Evolutionary conservation across 2,113 vertebrate species (phyloP).

Genomic region (Leucosticte australis): DNA sequence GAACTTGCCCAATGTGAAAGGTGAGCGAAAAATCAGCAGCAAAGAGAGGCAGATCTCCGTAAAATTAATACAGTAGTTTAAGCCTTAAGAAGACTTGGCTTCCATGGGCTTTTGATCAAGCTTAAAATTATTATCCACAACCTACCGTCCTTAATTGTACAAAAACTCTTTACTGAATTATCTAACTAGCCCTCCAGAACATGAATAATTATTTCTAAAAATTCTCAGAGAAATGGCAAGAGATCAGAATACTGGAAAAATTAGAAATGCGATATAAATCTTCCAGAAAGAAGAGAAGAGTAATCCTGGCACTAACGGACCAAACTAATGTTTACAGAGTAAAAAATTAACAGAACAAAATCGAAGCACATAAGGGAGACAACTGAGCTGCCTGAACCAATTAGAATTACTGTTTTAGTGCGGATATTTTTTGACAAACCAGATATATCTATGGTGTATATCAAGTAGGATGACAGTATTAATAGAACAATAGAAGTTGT

Average conservation of each 20-base stretch:
- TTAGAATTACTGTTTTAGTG: slow-evolving; percentile 11
- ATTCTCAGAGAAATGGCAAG: background rate
- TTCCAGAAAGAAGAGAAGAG: background rate
- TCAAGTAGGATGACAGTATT: slow-evolving; percentile 21
- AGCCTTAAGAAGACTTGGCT: slow-evolving; percentile 47
- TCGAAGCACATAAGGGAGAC: slow-evolving; percentile 13
- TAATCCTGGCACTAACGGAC: background rate
- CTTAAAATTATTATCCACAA: slow-evolving; percentile 57
- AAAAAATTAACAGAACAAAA: slow-evolving; percentile 46
- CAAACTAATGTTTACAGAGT: slow-evolving; percentile 21
- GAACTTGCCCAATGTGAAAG: background rate
- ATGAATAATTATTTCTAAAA: slow-evolving; percentile 36
- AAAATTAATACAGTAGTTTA: slow-evolving; percentile 38
- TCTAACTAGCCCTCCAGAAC: slow-evolving; percentile 36
- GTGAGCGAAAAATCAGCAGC: background rate
- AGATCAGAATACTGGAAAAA: slow-evolving; percentile 20
- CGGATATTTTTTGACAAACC: slow-evolving; percentile 19
- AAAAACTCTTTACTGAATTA: slow-evolving; percentile 18
- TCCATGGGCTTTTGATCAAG: slow-evolving; percentile 33
- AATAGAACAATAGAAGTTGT: slow-evolving; percentile 44
- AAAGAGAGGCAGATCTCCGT: background rate
- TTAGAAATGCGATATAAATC: background rate
- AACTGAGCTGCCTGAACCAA: slow-evolving; percentile 31
- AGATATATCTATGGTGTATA: background rate
- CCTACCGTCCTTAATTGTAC: background rate